Evolutionary conservation across 2,797 vertebrate species (phyloP).

Genomic region (Sebastes matsubarae): DNA sequence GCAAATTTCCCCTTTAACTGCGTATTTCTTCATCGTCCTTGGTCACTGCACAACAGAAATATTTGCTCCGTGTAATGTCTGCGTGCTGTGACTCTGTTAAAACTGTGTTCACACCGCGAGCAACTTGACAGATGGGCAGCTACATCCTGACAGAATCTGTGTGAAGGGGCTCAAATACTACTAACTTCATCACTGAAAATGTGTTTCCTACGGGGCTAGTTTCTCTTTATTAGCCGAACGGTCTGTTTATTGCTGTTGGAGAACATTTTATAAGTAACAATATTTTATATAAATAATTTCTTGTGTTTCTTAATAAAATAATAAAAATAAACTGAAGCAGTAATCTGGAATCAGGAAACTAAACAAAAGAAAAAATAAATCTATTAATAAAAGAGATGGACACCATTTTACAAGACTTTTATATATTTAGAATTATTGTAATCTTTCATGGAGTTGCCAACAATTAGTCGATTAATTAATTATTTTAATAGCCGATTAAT

Average conservation of each 20-base stretch:
- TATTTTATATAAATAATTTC: no score
- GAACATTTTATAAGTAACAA: no score
- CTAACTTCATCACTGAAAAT: neutral
- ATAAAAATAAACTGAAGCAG: neutral
- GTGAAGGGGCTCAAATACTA: neutral
- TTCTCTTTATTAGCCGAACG: neutral
- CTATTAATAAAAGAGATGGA: neutral
- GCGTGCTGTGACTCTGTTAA: neutral
- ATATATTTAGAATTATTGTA: neutral
- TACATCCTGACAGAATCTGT: neutral
- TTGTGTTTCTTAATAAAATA: neutral
- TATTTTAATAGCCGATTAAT: no score
- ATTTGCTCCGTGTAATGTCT: neutral
- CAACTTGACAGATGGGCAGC: neutral
- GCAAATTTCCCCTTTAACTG: neutral
- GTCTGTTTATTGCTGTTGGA: no score
- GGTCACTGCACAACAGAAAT: neutral
- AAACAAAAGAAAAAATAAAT: neutral
- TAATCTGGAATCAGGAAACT: neutral
- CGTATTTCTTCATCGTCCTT: neutral
- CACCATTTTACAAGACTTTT: neutral
- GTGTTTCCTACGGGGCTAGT: neutral
- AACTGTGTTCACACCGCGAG: constrained; percentile 18
- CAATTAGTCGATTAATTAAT: neutral
- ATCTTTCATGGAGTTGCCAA: neutral